phyloP scores from a whole-genome alignment of 2,888 invertebrate species.

The Rhingia campestris region DNA sequence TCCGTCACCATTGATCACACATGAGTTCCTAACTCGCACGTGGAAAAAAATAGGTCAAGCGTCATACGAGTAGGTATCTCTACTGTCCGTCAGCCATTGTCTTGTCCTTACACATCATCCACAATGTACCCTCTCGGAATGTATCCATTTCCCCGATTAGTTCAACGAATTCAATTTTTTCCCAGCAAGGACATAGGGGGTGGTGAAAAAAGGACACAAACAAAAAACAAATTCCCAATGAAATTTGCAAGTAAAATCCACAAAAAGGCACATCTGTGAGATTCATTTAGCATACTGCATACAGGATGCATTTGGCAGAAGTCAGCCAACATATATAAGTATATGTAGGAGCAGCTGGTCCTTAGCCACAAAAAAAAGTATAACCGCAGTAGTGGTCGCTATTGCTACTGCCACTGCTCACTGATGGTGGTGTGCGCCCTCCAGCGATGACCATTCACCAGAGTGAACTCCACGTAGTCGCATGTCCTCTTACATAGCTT shows the following conservation, averaged over 20 bases:
- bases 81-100: neutral
- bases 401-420: neutral
- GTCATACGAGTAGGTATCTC: neutral
- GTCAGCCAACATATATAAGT: slow-evolving; percentile 33
- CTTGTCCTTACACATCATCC: neutral
- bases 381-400: slow-evolving; percentile 39
- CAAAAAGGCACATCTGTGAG: slow-evolving; percentile 58
- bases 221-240: slow-evolving; percentile 41
- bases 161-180: slow-evolving; percentile 52
- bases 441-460: slow-evolving; percentile 26
- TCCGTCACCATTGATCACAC: slow-evolving; percentile 1
- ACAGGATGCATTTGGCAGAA: slow-evolving; percentile 44
- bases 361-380: slow-evolving; percentile 45
- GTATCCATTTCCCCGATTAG: slow-evolving; percentile 59
- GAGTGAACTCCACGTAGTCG: slow-evolving; percentile 3
- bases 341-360: slow-evolving; percentile 12
- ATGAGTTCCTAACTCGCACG: neutral
- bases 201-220: neutral
- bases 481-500: slow-evolving; percentile 1
- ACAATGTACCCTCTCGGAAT: slow-evolving; percentile 17
- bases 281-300: slow-evolving; percentile 32
- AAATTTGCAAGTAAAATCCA: slow-evolving; percentile 69
- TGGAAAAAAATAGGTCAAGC: slow-evolving; percentile 21
- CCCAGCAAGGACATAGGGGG: slow-evolving; percentile 32
- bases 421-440: neutral